A percentile compares a stretch with the other conserved stretches of the same genome.
Evolutionary conservation across 2,113 vertebrate genomes (phyloP).

Genomic region (Rhegmatorhina hoffmannsi): DNA sequence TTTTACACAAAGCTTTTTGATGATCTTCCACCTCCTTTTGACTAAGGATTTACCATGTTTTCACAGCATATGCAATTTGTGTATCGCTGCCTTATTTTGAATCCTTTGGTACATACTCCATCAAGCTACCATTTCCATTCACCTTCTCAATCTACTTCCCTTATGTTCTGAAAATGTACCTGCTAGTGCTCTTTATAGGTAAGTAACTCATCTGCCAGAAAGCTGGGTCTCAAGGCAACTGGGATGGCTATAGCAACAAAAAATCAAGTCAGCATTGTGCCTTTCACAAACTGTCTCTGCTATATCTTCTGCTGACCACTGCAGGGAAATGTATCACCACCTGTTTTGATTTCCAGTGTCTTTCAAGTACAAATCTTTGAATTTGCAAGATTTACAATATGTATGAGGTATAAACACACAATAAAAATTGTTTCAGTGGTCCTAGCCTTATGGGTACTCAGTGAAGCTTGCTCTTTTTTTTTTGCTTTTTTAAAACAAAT

Average conservation of each 20-base stretch:
- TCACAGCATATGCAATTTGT: conserved; percentile 83
- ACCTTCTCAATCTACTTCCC: conserved; percentile 73
- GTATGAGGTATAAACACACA: not conserved
- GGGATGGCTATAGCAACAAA: not conserved
- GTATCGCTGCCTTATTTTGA: conserved; percentile 82
- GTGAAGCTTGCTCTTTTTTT: not conserved
- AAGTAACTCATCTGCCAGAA: conserved; percentile 61
- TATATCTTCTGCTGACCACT: not conserved
- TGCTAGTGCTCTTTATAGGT: conserved; percentile 83
- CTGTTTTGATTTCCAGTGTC: not conserved
- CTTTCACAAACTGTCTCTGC: not conserved
- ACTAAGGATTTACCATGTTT: not conserved
- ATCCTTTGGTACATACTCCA: conserved; percentile 71
- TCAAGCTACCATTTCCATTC: conserved; percentile 64
- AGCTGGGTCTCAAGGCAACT: not conserved
- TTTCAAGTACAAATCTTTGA: not conserved
- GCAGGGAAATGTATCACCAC: not conserved
- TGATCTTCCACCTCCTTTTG: not conserved
- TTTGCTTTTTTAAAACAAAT: not conserved
- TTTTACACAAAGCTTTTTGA: not conserved
- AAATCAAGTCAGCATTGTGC: not conserved
- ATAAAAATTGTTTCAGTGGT: not conserved
- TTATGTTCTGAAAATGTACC: conserved; percentile 78
- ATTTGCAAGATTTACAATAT: not conserved
- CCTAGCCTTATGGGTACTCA: not conserved